These are phyloP conservation scores for Perca schrenkii DNA, from an alignment of 2,113 vertebrate genomes.

Conservation along the genomic window DNA sequence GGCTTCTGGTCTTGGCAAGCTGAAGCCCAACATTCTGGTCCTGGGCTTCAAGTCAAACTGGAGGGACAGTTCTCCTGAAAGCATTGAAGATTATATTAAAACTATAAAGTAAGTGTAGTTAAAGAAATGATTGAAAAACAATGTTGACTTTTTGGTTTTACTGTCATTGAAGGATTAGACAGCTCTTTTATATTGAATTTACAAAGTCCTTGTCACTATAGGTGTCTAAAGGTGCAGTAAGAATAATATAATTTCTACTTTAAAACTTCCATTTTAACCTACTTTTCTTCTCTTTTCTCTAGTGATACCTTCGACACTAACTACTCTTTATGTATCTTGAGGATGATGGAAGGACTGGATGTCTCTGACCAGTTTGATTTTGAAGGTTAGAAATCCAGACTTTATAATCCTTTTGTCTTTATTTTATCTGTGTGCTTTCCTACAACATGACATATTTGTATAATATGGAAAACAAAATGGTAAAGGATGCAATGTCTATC, in stretches of 20 bases:
- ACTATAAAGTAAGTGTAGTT: conserved; percentile 82
- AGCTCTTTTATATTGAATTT: too few relatives aligned
- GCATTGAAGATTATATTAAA: conserved; percentile 81
- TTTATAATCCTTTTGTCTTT: not conserved
- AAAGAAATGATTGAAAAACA: not conserved
- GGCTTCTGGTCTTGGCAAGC: conserved; percentile 83
- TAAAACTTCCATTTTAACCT: not conserved
- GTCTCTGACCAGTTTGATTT: conserved; percentile 72
- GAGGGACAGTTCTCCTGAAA: conserved; percentile 74
- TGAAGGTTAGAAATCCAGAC: conserved; percentile 66
- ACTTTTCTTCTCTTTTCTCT: not conserved
- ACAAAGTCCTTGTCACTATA: too few relatives aligned
- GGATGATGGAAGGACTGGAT: conserved; percentile 80
- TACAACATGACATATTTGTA: not conserved
- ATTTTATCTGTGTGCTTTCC: not conserved
- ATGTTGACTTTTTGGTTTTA: not conserved
- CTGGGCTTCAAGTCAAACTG: conserved; percentile 86
- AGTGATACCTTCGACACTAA: conserved; percentile 85
- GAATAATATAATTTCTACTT: too few relatives aligned
- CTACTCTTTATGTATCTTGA: conserved; percentile 81
- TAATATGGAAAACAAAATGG: not conserved
- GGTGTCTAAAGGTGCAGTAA: not conserved
- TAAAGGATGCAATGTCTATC: not conserved
- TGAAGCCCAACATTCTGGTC: conserved; percentile 85
- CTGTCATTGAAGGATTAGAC: not conserved